Base-by-base conservation (phyloP, 1,140 invertebrate species). In the Oppia nitens region DNA sequence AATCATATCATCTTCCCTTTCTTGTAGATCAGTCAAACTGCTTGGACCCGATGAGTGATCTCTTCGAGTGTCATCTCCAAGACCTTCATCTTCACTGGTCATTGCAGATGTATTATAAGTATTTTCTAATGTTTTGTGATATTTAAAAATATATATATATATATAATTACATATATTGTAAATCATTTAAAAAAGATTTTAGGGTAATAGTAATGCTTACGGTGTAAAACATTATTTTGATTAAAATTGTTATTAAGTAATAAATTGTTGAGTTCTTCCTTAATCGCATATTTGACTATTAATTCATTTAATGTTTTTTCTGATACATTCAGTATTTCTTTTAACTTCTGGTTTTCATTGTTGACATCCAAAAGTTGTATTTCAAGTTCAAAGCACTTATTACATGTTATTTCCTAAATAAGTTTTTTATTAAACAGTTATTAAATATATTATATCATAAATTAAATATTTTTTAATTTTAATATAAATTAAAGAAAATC, bases 21-120 rank as follows among this genome's bases (percentile, higher is more conserved):
- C 53, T 20, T 62, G 59, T 49, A 62, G 24, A 32, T 63, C 63
- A 12, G 59, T 29, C 9, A 64, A 51, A 47, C 63, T 64, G 26
- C 53, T 59, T 12, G 63, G 63, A n/a, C 63, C 63, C 0, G 63
- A 62, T 20, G 61, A 64, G 45, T 61, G 59, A 20, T 60, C 62
- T 32, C 63, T 29, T 6, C 63, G 28, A 40, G 57, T 58, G 20
- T 64, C 63, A 47, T 64, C 63, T 26, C 63, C 63, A 6, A 64
- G 52, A n/a, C 63, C 63, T 55, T 64, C 63, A 47, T 64, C 63
- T 57, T 64, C 63, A 45, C 63, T 64, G 49, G 60, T 61, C 47
- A 57, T 56, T 53, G 60, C 27, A 32, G 32, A n/a, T 21, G 23
- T 23, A 54, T 32, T 54, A n/a, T 27, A 40, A 29, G 32, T 21